Percentiles rank a stretch among this genome's conserved stretches.
Conservation (phyloP, 2,888 invertebrate species). For the Chloroclystis v-ata region DNA sequence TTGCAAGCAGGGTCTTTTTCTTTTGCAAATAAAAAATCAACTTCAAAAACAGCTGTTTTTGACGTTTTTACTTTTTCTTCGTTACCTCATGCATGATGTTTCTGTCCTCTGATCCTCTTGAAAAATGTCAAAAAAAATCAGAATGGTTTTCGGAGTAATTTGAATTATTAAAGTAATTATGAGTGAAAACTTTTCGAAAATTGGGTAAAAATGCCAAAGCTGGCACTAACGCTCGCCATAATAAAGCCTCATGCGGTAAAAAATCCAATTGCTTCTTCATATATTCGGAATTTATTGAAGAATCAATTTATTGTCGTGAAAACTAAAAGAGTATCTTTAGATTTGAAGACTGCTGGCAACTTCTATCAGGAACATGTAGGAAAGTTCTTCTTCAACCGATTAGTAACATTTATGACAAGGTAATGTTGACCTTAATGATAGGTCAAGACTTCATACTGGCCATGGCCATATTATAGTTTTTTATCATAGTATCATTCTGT, state of each 20-base stretch:
- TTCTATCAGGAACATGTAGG: conserved; percentile 91
- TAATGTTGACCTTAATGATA: conserved; percentile 38
- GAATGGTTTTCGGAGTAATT: too few relatives aligned
- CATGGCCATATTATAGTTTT: too few relatives aligned
- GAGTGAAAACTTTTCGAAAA: conserved; percentile 25
- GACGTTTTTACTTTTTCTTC: not conserved
- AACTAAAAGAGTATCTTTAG: conserved; percentile 81
- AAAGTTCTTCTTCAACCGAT: conserved; percentile 90
- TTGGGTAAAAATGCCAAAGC: conserved; percentile 50
- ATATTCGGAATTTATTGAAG: conserved; percentile 82
- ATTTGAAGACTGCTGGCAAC: conserved; percentile 79
- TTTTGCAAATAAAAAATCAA: too few relatives aligned
- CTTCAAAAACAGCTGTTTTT: not conserved
- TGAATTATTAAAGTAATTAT: conserved; percentile 31
- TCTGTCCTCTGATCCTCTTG: too few relatives aligned
- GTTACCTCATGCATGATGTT: too few relatives aligned
- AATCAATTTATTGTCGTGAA: conserved; percentile 85
- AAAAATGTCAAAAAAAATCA: too few relatives aligned
- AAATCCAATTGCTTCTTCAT: conserved; percentile 83
- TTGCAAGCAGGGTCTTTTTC: too few relatives aligned
- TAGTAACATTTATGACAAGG: conserved; percentile 90
- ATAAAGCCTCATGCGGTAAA: conserved; percentile 91
- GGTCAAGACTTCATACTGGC: not conserved
- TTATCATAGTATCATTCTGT: too few relatives aligned
- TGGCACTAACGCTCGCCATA: conserved; percentile 89